Evolutionary conservation across 2,113 vertebrate species (phyloP).

Genomic region (Caretta caretta): DNA sequence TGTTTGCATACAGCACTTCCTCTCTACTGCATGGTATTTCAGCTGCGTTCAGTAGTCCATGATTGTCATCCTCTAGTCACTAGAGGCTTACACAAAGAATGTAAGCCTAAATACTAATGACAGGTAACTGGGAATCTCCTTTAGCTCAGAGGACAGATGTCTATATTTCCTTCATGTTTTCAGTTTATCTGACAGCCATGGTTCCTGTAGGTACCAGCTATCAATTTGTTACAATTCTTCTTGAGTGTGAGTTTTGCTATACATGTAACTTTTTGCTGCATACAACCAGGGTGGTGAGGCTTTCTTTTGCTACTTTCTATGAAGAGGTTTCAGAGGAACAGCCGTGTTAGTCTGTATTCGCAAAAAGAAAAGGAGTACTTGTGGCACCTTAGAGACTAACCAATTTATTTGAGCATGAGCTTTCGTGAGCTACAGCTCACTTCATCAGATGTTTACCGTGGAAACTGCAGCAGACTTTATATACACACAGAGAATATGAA

Average conservation of each 20-base stretch:
- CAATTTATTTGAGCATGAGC: too few species aligned
- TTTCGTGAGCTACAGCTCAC: too few species aligned
- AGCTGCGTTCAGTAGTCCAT: background rate
- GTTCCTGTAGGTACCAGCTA: background rate
- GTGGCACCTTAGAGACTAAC: too few species aligned
- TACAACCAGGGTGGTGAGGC: background rate
- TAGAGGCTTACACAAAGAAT: background rate
- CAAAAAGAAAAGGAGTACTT: too few species aligned
- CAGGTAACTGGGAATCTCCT: background rate
- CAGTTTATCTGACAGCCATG: background rate
- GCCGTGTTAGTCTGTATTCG: too few species aligned
- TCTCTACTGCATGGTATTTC: background rate
- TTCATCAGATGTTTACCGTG: too few species aligned
- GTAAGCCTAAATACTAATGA: background rate
- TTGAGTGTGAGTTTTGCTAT: background rate
- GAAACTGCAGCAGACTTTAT: too few species aligned
- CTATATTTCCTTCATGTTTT: background rate
- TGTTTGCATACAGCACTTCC: background rate
- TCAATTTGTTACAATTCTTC: background rate
- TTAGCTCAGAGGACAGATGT: background rate
- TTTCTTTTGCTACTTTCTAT: background rate
- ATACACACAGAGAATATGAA: too few species aligned
- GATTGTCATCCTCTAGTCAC: background rate
- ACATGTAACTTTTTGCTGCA: background rate
- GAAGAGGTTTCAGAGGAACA: too few species aligned